Conservation (phyloP, 2,888 invertebrate species). For the Drosophila mercatorum region DNA sequence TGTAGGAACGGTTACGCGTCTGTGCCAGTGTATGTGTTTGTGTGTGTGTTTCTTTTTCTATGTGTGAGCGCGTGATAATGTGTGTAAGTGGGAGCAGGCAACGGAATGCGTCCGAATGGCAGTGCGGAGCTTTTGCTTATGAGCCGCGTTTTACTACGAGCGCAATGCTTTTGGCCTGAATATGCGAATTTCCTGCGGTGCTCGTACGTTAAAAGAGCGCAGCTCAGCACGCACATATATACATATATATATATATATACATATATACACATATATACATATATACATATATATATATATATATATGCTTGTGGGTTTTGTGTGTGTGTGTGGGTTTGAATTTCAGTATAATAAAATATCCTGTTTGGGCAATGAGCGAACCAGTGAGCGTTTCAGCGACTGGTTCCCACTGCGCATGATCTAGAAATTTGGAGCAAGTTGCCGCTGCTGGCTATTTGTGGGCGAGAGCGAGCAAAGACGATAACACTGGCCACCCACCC, state of each 20-base stretch:
- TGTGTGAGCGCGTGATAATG: conserved; percentile 41
- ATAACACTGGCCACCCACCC: conserved; percentile 58
- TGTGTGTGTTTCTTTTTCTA: conserved; percentile 21
- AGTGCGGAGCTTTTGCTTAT: conserved; percentile 80
- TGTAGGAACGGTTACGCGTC: conserved; percentile 29
- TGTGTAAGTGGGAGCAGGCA: conserved; percentile 63
- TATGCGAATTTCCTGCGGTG: conserved; percentile 75
- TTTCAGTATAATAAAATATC: conserved; percentile 83
- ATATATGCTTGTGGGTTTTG: not conserved
- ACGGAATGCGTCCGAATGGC: conserved; percentile 81
- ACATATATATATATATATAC: not conserved
- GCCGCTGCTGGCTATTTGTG: conserved; percentile 65
- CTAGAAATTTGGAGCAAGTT: conserved; percentile 69
- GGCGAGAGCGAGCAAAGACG: conserved; percentile 60
- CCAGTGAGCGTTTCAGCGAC: conserved; percentile 32
- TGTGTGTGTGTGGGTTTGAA: conserved; percentile 51
- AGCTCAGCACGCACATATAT: conserved; percentile 36
- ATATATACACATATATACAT: conserved; percentile 1
- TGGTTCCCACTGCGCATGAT: conserved; percentile 56
- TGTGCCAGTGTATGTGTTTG: conserved; percentile 50
- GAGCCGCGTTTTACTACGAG: conserved; percentile 67
- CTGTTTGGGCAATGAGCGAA: conserved; percentile 66
- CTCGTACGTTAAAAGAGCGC: conserved; percentile 60
- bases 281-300: not conserved
- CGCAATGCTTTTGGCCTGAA: conserved; percentile 70